Base-by-base conservation (phyloP, 2,797 vertebrate species). In the Periparus ater region DNA sequence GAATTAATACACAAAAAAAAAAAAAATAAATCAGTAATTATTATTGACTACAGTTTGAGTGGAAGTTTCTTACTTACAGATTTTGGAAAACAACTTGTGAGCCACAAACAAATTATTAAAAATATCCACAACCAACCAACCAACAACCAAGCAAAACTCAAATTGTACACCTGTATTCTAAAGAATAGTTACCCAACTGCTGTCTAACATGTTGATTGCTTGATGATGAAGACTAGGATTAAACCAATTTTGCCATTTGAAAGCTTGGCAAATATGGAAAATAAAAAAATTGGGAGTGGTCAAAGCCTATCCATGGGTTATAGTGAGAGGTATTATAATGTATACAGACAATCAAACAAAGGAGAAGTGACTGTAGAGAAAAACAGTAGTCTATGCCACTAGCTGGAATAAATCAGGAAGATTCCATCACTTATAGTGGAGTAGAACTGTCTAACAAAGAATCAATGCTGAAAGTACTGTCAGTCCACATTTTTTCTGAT, bases 101-200 rank as follows among this genome's bases (percentile, higher is more conserved):
- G 8, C 2, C n/a, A n/a, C 14, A 12, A 44, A 16, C 5, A 71
- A 80, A 58, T 44, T 34, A 68, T 25, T 40, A 22, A 40, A 48
- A 77, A 27, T 32, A 10, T 7, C 13, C 26, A 48, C 11, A 54
- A 47, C 1, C 26, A 66, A 16, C 4, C 7, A 22, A 65, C 5
- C 1, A 34, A 38, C 30, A 61, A 8, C 1, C 10, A 55, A 44
- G 18, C 1, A 3, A 40, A 60, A 53, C 3, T 1, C 13, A 42
- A 5, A 29, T 2, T 74, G 19, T 57, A 34, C 21, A 27, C 6
- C 10, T 79, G 15, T 38, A 25, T 8, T 30, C 20, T 42, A 58
- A 73, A 57, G 34, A 68, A 55, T 60, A 83, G 30, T 32, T 88
- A 48, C 17, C 18, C 79, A 72, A 36, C 10, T 21, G 3, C 9